Base-by-base conservation (phyloP, 1,140 invertebrate species). In the Nymphalis io region DNA sequence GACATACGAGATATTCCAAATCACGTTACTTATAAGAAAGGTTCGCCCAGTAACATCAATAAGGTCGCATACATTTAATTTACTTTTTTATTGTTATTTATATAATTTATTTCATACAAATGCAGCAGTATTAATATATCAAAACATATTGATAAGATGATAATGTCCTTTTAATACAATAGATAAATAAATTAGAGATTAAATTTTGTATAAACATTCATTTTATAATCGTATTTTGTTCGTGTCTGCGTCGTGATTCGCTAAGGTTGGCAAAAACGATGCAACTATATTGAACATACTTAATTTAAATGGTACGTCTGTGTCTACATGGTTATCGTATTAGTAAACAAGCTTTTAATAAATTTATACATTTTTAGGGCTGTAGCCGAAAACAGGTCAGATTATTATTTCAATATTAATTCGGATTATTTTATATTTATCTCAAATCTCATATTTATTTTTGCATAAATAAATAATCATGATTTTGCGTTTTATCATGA, bases 181-280 rank as follows among this genome's bases (percentile, higher is more conserved):
- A 88, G 79, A 80, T 79, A 84, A 82, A 86, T 88, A 84, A 84
- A 84, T 85, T 87, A 85, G 73, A 78, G 65, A 81, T 53, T 33
- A 33, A 33, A 33, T 68, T 75, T 80, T 70, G 75, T 81, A 76
- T 79, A 81, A 78, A 75, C 48, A 84, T 85, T 84, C 68, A 79
- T 69, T 70, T 81, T 80, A 79, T 82, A 81, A 78, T 78, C 68
- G 69, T 75, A 71, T 81, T 81, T 78, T 1, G 77, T 74, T 74
- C 63, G 58, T 72, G 65, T 78, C 72, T 72, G 72, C 71, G 66
- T 83, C 83, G 74, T 83, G 79, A 80, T 80, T 63, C 40, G 70
- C 67, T 75, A 83, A 75, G 83, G 82, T 83, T 87, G 82, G 68
- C 86, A 90, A 87, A 84, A 82, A 79, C 64, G 42, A 67, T 78